Percentiles rank a stretch among this genome's conserved stretches.
Conservation (phyloP, 2,113 vertebrate species). For the Gopherus evgoodei region DNA sequence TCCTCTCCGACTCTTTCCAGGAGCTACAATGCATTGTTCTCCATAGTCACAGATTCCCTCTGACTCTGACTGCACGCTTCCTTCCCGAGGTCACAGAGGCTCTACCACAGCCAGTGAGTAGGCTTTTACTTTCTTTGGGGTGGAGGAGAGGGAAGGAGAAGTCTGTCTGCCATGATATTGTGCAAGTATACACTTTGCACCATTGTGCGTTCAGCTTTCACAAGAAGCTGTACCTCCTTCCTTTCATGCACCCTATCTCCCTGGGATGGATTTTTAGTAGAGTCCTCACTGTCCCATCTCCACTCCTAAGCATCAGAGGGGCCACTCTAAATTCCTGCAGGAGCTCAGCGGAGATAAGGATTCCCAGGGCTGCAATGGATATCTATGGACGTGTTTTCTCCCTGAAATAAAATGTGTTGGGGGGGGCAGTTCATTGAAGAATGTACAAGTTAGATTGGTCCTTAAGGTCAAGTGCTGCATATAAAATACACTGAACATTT, state of each 20-base stretch:
- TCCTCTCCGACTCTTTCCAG: neutral
- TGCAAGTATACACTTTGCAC: neutral
- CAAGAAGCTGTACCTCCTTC: neutral
- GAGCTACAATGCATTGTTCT: neutral
- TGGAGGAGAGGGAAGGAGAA: neutral
- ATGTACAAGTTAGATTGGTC: neutral
- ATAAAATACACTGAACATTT: neutral
- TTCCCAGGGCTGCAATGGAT: neutral
- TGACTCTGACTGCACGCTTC: neutral
- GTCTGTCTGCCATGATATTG: neutral
- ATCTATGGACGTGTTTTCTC: neutral
- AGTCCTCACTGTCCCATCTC: neutral
- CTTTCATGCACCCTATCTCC: neutral
- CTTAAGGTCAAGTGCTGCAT: neutral
- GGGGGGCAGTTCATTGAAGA: neutral
- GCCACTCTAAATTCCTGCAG: fast-evolving
- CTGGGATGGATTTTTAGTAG: neutral
- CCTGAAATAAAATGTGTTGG: neutral
- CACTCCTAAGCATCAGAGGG: neutral
- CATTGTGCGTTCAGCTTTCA: neutral
- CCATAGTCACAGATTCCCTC: neutral
- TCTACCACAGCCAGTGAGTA: neutral
- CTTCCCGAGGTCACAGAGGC: neutral
- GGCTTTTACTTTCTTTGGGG: neutral
- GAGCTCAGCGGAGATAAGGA: neutral